Conservation (phyloP, 2,113 vertebrate genomes). For the Equus przewalskii region DNA sequence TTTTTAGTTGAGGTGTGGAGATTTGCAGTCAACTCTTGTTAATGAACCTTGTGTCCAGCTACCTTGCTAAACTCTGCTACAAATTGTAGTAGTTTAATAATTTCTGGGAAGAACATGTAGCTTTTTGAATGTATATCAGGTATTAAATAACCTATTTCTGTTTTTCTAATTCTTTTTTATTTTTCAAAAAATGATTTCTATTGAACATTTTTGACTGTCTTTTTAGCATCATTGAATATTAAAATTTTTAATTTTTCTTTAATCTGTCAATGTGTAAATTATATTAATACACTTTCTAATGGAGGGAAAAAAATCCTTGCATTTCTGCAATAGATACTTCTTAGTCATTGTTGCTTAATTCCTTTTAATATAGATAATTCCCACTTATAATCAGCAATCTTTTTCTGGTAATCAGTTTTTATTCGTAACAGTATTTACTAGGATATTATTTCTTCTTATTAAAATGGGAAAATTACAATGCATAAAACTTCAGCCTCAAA, state of each 20-base stretch:
- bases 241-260: neutral
- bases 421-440: neutral
- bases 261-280: neutral
- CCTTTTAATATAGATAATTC: neutral
- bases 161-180: neutral
- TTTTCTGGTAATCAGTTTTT: neutral
- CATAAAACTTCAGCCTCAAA: neutral
- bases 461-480: neutral
- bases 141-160: neutral
- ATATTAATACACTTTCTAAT: neutral
- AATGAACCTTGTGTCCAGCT: neutral
- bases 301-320: neutral
- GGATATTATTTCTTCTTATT: neutral
- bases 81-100: neutral
- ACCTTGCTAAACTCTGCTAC: neutral
- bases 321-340: neutral
- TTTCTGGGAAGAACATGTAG: neutral
- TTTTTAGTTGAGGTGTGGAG: neutral
- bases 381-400: neutral
- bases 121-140: neutral
- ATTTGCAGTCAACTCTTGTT: neutral
- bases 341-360: neutral
- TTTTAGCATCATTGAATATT: neutral
- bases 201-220: neutral
- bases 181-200: neutral